These are phyloP conservation scores for Chaetogeoica ovagalla DNA, from an alignment of 2,888 invertebrate genomes.

Conservation along the genomic window DNA sequence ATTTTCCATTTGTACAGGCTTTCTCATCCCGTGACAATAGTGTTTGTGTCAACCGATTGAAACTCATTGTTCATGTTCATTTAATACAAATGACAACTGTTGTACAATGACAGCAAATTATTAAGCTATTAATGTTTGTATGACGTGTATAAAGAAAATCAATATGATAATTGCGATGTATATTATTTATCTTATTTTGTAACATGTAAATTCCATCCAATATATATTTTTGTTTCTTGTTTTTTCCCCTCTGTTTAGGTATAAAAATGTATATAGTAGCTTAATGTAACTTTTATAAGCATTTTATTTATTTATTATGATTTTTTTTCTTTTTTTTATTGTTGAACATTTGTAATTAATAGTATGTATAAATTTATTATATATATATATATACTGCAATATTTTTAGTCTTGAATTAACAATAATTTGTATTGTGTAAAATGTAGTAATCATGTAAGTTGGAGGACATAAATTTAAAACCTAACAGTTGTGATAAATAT, in stretches of 20 bases:
- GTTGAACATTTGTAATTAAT: conserved; percentile 48
- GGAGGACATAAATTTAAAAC: conserved; percentile 41
- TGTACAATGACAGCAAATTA: background rate
- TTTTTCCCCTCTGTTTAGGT: conserved; percentile 1
- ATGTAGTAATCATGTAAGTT: conserved; percentile 42
- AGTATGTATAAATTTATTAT: conserved; percentile 29
- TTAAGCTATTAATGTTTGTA: conserved; percentile 6
- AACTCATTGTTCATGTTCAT: no score
- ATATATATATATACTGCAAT: conserved; percentile 25
- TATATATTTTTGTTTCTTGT: conserved; percentile 17
- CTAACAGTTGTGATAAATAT: conserved; percentile 53
- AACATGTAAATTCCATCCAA: conserved; percentile 50
- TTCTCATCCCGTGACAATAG: no score
- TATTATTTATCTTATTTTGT: conserved; percentile 26
- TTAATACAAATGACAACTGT: background rate
- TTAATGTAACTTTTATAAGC: conserved; percentile 48
- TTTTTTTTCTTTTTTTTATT: conserved; percentile 43
- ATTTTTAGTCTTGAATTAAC: conserved; percentile 51
- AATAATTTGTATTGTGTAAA: conserved; percentile 46
- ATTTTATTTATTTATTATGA: conserved; percentile 52
- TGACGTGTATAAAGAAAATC: conserved; percentile 18
- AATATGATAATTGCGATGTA: conserved; percentile 19
- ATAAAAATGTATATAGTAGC: conserved; percentile 46
- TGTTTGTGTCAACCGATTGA: no score
- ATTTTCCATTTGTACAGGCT: no score